Evolutionary conservation across 2,888 invertebrate species (phyloP), one percentile per base, ranked within the genome.

Genomic region (Dicyrtomina minuta): DNA sequence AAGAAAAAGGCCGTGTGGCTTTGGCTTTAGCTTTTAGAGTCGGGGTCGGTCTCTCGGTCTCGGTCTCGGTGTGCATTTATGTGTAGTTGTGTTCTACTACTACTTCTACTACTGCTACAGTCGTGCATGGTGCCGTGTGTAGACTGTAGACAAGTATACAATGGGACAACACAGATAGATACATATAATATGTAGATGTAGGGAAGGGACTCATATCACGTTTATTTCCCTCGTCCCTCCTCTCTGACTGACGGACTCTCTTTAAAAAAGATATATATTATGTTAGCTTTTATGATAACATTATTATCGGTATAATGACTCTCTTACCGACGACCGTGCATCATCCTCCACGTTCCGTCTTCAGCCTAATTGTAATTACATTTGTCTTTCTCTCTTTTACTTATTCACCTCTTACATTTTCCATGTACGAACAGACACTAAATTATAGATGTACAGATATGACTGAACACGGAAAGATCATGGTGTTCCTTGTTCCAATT

Each of bases 301-400:
- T 58, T 58, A 58, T 58, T 26, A 55, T 17, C n/a, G 39, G 27
- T 51, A 22, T 58, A 39, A 55, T 55, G 55, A 55, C 55, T 55
- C 24, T 27, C 13, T 55, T 15, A 33, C 33, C 33, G 33, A 55
- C 33, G 33, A 55, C 26, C 26, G 26, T 55, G 55, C 27, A 55
- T 55, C 55, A 55, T 55, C 27, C 55, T 46, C 46, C 17, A 15
- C 20, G 15, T 24, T n/a, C 33, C 41, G 20, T 58, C 41, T 20
- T 33, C 17, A 58, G 24, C 58, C 58, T 58, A 58, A 58, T 58
- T 58, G 58, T 39, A 41, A 58, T 58, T 58, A 58, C 58, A 58
- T 39, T 58, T 58, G 58, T 58, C 27, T 39, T n/a, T 10, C 22
- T 22, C 17, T 10, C 51, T 51, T 51, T 51, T 51, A 17, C 58